These are phyloP conservation scores for Zosterops hypoxanthus DNA, from an alignment of 2,113 vertebrate genomes.

Conservation along the genomic window DNA sequence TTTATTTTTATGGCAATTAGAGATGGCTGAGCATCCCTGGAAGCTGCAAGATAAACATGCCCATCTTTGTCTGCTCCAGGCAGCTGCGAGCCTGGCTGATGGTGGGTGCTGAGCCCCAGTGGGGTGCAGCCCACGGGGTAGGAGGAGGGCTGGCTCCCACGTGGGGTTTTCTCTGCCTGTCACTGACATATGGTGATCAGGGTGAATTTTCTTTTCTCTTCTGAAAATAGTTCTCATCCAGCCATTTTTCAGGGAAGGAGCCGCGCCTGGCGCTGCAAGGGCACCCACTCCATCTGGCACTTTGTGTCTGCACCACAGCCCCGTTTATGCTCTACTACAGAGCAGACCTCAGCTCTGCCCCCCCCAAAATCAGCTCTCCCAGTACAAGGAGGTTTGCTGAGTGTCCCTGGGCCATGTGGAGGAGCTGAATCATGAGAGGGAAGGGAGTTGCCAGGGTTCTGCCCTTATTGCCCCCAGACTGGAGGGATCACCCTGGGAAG, in stretches of 20 bases:
- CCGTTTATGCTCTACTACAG: neutral
- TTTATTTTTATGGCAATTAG: constrained; percentile 58
- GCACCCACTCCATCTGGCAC: neutral
- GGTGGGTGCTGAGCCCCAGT: neutral
- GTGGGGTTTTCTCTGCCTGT: neutral
- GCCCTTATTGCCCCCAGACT: neutral
- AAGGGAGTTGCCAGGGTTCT: neutral
- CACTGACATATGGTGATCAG: neutral
- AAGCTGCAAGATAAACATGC: constrained; percentile 21
- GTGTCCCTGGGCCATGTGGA: neutral
- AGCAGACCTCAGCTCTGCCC: neutral
- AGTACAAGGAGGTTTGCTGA: neutral
- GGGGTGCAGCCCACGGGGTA: neutral
- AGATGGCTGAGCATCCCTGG: constrained; percentile 44
- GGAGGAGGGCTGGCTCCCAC: neutral
- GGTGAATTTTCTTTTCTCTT: neutral
- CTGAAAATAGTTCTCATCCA: neutral
- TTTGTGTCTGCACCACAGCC: neutral
- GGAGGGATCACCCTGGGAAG: neutral
- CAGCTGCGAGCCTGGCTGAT: neutral
- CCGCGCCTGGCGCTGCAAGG: rapidly evolving
- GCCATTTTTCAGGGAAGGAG: neutral
- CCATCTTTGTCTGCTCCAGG: neutral
- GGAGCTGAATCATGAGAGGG: neutral
- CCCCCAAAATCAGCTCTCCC: neutral